phyloP scores from a whole-genome alignment of 1,140 invertebrate genomes.

The Brachionus rotundiformis region DNA sequence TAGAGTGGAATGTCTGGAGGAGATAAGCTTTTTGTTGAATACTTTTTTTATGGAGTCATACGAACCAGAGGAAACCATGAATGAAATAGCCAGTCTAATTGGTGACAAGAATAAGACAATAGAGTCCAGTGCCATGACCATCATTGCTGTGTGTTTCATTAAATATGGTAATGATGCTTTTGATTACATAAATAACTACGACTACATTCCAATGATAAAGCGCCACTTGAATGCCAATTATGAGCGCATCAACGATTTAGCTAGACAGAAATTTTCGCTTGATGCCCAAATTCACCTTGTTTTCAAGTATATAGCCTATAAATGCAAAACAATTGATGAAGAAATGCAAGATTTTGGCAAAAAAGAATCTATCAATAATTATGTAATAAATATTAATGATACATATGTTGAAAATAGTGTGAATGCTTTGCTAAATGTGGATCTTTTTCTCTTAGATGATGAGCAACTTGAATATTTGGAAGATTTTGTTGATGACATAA shows the following conservation, averaged over 20 bases:
- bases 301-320: background rate
- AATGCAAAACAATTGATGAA: background rate
- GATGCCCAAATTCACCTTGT: background rate
- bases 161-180: slow-evolving; percentile 1
- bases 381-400: background rate
- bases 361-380: background rate
- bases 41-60: background rate
- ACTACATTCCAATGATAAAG: background rate
- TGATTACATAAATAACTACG: background rate
- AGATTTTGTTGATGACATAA: background rate
- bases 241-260: background rate
- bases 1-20: background rate
- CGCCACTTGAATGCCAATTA: background rate
- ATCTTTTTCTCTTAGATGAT: background rate
- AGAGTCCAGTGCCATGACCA: background rate
- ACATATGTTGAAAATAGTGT: background rate
- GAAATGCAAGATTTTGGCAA: background rate
- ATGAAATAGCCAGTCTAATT: background rate
- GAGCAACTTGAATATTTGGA: background rate
- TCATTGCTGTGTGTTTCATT: background rate
- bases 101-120: background rate
- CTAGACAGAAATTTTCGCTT: background rate
- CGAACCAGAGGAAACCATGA: background rate
- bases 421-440: background rate
- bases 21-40: background rate